These are phyloP conservation scores for Furcifer pardalis DNA, from an alignment of 2,797 vertebrate species.

Conservation along the genomic window DNA sequence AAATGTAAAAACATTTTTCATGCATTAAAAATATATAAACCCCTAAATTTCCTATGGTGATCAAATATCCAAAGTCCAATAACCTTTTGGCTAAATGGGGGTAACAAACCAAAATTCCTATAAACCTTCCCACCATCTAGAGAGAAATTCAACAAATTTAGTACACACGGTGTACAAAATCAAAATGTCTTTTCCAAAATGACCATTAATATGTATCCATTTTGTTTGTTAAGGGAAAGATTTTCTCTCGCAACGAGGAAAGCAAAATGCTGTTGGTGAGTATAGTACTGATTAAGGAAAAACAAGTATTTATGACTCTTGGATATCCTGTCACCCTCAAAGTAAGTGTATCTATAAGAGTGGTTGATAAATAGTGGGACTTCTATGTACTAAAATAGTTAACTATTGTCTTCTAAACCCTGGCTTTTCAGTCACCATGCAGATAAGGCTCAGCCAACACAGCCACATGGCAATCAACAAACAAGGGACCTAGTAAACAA, in stretches of 20 bases:
- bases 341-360: not conserved
- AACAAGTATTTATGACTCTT: not conserved
- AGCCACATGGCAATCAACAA: not conserved
- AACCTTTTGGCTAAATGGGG: no score
- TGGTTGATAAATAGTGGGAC: not conserved
- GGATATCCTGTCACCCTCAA: not conserved
- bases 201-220: conserved; percentile 34
- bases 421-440: not conserved
- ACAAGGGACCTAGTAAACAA: no score
- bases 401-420: not conserved
- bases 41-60: no score
- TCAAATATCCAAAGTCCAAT: no score
- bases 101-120: no score
- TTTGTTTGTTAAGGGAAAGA: conserved; percentile 81
- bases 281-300: conserved; percentile 54
- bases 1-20: no score
- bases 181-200: conserved; percentile 12
- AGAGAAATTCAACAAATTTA: no score
- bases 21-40: no score
- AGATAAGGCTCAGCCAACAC: not conserved
- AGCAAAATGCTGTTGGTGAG: conserved; percentile 86
- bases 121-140: no score
- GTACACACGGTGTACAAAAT: not conserved
- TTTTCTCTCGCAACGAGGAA: conserved; percentile 82
- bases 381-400: not conserved